Evolutionary conservation across 2,113 vertebrate species (phyloP).

Genomic region (Ctenodactylus gundi): DNA sequence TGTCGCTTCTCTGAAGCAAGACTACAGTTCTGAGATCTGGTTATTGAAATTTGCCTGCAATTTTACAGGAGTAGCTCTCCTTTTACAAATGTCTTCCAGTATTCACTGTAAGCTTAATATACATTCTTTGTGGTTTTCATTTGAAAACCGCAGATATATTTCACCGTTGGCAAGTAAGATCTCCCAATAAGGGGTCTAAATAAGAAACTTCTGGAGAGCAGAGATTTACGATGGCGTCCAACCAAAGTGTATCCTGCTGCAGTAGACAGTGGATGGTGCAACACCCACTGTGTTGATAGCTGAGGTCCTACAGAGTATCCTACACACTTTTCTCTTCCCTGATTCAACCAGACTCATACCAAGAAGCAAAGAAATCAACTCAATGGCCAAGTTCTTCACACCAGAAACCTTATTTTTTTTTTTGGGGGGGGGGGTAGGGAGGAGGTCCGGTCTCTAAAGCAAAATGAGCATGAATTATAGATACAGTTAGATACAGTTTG

Average conservation of each 20-base stretch:
- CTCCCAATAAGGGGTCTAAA: constrained; percentile 26
- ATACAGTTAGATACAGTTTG: not conserved
- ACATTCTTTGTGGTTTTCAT: not conserved
- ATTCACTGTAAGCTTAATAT: not conserved
- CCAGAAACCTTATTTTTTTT: not conserved
- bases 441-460: constrained; percentile 10
- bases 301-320: not conserved
- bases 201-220: constrained; percentile 10
- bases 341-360: not conserved
- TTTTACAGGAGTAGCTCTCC: not conserved
- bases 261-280: not conserved
- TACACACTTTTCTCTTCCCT: not conserved
- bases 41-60: not conserved
- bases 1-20: constrained; percentile 35
- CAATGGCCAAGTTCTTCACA: not conserved
- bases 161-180: not conserved
- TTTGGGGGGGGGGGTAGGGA: too few relatives aligned
- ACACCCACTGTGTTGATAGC: not conserved
- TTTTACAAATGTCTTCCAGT: constrained; percentile 2
- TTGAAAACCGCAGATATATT: not conserved
- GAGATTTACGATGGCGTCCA: not conserved
- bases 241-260: not conserved
- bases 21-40: not conserved
- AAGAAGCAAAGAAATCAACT: not conserved
- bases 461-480: constrained; percentile 20